Percentiles rank a stretch among this genome's conserved stretches.
These are phyloP conservation scores for Strix uralensis DNA, from an alignment of 2,113 vertebrate genomes.

Conservation along the genomic window DNA sequence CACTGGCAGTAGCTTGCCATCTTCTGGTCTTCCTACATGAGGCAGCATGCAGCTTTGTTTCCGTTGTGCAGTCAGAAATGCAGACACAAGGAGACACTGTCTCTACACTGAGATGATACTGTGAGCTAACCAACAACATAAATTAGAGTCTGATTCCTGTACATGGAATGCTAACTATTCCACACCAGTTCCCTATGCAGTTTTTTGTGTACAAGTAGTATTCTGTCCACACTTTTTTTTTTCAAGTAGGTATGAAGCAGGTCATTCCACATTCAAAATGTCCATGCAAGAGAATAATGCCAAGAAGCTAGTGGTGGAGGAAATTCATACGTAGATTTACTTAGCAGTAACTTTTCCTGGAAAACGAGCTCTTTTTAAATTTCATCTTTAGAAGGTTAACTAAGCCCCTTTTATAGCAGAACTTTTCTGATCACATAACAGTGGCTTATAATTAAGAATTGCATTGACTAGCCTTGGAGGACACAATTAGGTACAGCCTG, in stretches of 20 bases:
- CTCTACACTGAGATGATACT: background rate
- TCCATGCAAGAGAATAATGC: background rate
- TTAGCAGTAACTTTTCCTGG: background rate
- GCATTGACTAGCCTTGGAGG: background rate
- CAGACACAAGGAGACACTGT: background rate
- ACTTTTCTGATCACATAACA: background rate
- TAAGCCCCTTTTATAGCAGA: background rate
- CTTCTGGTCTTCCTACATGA: background rate
- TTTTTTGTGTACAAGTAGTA: background rate
- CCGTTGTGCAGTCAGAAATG: background rate
- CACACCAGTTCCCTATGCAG: background rate
- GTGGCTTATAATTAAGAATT: background rate
- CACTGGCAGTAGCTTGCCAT: background rate
- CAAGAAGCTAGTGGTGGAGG: background rate
- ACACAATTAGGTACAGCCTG: background rate
- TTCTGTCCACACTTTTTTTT: background rate
- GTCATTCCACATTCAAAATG: background rate
- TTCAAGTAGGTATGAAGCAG: background rate
- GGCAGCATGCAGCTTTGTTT: background rate
- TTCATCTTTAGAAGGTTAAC: background rate
- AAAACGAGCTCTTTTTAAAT: background rate
- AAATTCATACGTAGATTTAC: background rate
- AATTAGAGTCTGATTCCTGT: background rate
- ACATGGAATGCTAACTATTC: background rate
- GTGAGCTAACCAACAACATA: background rate